Evolutionary conservation across 2,797 vertebrate genomes (phyloP).

Genomic region (Enteromius mattozi): DNA sequence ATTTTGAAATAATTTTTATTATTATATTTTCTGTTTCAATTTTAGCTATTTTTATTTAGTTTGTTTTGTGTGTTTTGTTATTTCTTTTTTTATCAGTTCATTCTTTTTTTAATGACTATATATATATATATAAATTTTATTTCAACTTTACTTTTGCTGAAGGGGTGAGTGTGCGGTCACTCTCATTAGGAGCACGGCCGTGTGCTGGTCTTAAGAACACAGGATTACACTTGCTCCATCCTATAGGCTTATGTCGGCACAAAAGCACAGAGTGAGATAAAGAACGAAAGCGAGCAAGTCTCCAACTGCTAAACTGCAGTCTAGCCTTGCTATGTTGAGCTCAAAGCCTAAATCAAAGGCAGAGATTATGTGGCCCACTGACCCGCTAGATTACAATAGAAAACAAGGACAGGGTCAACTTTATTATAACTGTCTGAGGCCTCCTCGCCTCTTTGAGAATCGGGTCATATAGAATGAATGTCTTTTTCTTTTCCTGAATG

Average conservation of each 20-base stretch:
- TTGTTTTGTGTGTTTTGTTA: background rate
- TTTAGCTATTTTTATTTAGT: background rate
- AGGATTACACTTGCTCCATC: constrained; percentile 50
- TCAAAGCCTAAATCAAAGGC: constrained; percentile 48
- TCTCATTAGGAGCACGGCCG: constrained; percentile 65
- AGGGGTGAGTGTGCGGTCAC: constrained; percentile 59
- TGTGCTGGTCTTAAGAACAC: constrained; percentile 59
- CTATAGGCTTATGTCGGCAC: constrained; percentile 42
- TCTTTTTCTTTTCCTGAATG: background rate
- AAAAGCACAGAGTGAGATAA: constrained; percentile 37
- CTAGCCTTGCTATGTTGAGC: constrained; percentile 31
- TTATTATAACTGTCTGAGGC: constrained; percentile 42
- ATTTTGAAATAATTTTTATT: background rate
- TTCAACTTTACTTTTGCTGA: no score
- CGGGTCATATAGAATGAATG: constrained; percentile 16
- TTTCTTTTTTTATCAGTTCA: background rate
- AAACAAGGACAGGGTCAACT: constrained; percentile 38
- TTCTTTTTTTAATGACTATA: background rate
- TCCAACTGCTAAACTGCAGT: constrained; percentile 46
- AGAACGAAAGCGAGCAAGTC: constrained; percentile 21
- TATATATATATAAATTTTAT: no score
- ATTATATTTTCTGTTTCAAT: background rate
- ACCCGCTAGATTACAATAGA: constrained; percentile 41
- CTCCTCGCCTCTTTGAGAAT: constrained; percentile 38
- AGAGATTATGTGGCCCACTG: constrained; percentile 49